Evolutionary conservation across 2,113 vertebrate genomes (phyloP).

Genomic region (Edolisoma coerulescens): DNA sequence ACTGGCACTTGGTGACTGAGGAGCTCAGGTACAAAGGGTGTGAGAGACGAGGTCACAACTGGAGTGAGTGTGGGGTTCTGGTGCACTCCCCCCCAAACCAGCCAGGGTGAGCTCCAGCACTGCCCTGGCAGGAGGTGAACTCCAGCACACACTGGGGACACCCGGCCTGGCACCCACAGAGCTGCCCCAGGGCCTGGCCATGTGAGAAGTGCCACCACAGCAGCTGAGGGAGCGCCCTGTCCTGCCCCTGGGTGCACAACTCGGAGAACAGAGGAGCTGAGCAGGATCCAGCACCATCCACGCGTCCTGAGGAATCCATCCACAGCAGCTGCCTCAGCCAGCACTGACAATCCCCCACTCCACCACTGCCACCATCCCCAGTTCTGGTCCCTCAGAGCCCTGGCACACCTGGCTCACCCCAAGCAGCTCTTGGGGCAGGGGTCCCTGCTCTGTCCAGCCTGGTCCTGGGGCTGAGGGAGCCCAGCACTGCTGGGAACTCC

Average conservation of each 20-base stretch:
- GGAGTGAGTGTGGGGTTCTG: background rate
- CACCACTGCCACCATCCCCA: background rate
- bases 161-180: background rate
- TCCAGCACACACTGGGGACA: background rate
- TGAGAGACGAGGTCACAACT: background rate
- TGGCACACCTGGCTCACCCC: background rate
- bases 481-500: rapidly evolving
- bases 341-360: background rate
- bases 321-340: background rate
- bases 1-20: too few species aligned
- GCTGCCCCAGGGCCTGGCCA: background rate
- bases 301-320: background rate
- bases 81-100: background rate
- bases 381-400: background rate
- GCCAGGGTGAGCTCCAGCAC: background rate
- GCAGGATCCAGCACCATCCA: background rate
- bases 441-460: background rate
- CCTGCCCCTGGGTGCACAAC: background rate
- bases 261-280: background rate
- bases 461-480: background rate
- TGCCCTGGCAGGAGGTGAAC: background rate
- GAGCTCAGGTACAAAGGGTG: background rate
- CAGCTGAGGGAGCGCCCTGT: background rate
- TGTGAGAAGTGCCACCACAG: rapidly evolving
- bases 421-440: background rate